These are phyloP conservation scores for Caenorhabditis sp. DNA, from an alignment of 2,888 invertebrate genomes.

Conservation along the genomic window DNA sequence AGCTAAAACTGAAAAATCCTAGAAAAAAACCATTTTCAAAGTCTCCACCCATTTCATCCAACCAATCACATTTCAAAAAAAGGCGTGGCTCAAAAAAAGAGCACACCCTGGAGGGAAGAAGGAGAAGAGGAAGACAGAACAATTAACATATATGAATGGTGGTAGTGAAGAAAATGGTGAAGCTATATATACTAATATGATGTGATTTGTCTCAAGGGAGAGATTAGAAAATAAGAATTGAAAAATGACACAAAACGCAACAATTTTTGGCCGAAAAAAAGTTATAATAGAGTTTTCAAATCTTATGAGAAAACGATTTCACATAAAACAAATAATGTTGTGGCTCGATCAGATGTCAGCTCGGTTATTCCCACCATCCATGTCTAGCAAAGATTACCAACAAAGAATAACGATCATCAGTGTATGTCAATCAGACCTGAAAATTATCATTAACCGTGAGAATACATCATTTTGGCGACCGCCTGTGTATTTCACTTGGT, in stretches of 20 bases:
- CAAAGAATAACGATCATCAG: too few species aligned
- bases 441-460: too few species aligned
- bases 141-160: slow-evolving; percentile 31
- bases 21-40: background rate
- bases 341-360: too few species aligned
- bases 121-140: slow-evolving; percentile 12
- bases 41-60: slow-evolving; percentile 1
- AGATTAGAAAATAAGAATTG: background rate
- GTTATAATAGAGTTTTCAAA: too few species aligned
- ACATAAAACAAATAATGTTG: too few species aligned
- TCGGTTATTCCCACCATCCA: too few species aligned
- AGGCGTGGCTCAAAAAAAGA: background rate
- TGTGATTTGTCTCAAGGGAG: slow-evolving; percentile 34
- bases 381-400: too few species aligned
- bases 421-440: too few species aligned
- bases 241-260: background rate
- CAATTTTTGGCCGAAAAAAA: too few species aligned
- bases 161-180: background rate
- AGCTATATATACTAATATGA: slow-evolving; percentile 23
- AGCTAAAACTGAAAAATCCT: background rate
- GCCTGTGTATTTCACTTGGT: too few species aligned
- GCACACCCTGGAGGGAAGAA: slow-evolving; percentile 5
- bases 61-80: slow-evolving; percentile 2
- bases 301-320: background rate
- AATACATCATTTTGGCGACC: too few species aligned